Evolutionary conservation across 2,113 vertebrate genomes (phyloP), one percentile per base, ranked within the genome.

Genomic region (Martes martes): DNA sequence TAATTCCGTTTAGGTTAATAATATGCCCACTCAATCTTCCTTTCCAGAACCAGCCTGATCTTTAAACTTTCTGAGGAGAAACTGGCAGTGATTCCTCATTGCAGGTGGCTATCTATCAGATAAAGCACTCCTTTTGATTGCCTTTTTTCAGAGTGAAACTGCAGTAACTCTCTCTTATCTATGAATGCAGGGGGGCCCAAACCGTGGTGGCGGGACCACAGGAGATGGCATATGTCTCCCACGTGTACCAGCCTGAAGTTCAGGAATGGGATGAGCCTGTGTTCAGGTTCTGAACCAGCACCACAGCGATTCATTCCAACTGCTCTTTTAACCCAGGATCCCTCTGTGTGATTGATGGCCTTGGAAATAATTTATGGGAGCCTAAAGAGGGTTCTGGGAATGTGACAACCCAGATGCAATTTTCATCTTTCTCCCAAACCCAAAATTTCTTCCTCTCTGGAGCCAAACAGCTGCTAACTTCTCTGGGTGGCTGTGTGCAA

Each of bases 1-100:
- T 89, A 95, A n/a, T 94, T 98, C 74, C 36, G 88, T 98, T 97
- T 96, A 91, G 93, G 95, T 96, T 98, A 98, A 81, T 97, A 93
- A 61, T 94, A 71, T 95, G 52, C 97, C 95, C 96, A 98, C 89
- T 98, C 42, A 94, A 59, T 95, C 97, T 98, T 89, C 86, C 42
- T 91, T 96, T 96, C 14, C 42, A 97, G 95, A 96, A 94, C 19
- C 18, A 89, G 71, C 67, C 76, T 71, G 83, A 94, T 94, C 89
- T 95, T 95, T 90, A 86, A 33, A 83, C 93, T 95, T 94, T 95
- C 91, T 33, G 57, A 11, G 55, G 76, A n/a, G 76, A 96, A 61
- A 50, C 42, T 84, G 94, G 89, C 63, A 47, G 89, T 94, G 79
- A 1, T 4, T 90, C 89, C 67, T 96, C 76, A 33, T 6, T 91